Evolutionary conservation across 2,113 vertebrate species (phyloP).

Genomic region (Ciconia maguari): DNA sequence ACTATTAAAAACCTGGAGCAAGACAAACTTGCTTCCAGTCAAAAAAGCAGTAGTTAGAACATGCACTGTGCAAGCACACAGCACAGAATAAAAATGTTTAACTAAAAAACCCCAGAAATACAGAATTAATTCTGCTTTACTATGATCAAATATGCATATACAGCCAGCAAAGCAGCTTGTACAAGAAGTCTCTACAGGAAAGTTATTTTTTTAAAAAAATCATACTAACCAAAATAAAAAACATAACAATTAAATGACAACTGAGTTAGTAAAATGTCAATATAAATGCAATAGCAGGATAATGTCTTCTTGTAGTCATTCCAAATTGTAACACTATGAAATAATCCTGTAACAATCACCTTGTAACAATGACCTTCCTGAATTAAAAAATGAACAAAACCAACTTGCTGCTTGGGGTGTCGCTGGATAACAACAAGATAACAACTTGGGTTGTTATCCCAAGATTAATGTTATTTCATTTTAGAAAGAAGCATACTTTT

Average conservation of each 20-base stretch:
- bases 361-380: not conserved
- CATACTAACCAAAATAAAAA: not conserved
- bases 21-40: not conserved
- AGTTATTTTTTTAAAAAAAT: not conserved
- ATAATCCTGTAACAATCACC: not conserved
- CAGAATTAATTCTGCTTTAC: not conserved
- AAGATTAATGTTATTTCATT: not conserved
- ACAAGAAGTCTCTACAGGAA: not conserved
- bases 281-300: not conserved
- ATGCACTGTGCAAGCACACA: not conserved
- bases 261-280: not conserved
- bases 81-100: not conserved
- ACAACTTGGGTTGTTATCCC: not conserved
- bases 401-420: not conserved
- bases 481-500: not conserved
- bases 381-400: not conserved
- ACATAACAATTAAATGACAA: not conserved
- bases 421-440: not conserved
- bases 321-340: not conserved
- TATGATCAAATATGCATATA: not conserved
- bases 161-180: not conserved
- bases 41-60: not conserved
- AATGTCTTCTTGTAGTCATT: not conserved
- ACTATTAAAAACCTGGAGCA: not conserved
- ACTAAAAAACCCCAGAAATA: not conserved